phyloP scores from a whole-genome alignment of 2,113 vertebrate genomes.

The Alligator sinensis region DNA sequence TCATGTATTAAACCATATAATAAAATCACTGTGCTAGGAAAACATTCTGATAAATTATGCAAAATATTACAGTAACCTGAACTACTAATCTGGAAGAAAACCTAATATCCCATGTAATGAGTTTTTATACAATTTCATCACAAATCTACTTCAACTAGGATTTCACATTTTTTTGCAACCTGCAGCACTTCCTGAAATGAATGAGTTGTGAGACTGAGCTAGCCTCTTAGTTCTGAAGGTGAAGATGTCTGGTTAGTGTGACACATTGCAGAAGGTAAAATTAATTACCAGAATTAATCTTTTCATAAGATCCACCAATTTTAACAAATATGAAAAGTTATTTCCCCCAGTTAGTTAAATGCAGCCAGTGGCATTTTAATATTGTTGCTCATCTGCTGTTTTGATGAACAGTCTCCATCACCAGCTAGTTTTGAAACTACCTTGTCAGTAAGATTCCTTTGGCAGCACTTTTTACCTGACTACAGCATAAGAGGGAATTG shows the following conservation, averaged over 20 bases:
- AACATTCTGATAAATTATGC: not conserved
- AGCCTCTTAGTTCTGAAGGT: not conserved
- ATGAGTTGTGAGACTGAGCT: conserved; percentile 16
- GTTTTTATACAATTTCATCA: conserved; percentile 2
- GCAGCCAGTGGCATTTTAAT: not conserved
- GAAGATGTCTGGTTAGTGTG: accelerated
- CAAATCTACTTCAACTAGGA: conserved; percentile 29
- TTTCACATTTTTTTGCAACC: conserved; percentile 15
- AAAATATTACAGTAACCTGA: conserved; percentile 23
- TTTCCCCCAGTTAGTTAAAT: not conserved
- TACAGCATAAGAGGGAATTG: not conserved
- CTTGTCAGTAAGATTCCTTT: not conserved
- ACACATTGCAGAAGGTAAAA: not conserved
- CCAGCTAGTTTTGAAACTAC: not conserved
- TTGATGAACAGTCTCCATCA: not conserved
- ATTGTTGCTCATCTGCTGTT: not conserved
- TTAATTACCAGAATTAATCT: not conserved
- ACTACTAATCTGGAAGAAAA: conserved; percentile 35
- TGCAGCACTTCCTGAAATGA: conserved; percentile 36
- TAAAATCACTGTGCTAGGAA: conserved; percentile 23
- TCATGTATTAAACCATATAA: conserved; percentile 1
- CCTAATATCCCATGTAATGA: not conserved
- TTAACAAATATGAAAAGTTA: conserved; percentile 43
- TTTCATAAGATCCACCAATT: conserved; percentile 65
- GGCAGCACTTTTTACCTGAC: not conserved